phyloP scores from a whole-genome alignment of 2,888 invertebrate species.

The Myathropa florea region DNA sequence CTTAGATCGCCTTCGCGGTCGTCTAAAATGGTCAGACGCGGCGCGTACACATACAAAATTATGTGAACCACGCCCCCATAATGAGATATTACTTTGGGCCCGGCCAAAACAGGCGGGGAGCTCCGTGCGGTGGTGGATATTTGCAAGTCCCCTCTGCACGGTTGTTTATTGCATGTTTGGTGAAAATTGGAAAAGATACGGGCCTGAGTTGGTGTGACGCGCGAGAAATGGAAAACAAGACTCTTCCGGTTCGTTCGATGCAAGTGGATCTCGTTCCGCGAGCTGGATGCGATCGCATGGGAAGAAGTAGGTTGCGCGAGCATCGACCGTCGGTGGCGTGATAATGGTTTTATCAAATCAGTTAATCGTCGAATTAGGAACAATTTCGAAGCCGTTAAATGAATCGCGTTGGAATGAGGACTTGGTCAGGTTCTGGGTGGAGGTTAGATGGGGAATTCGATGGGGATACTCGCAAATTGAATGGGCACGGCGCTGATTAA shows the following conservation, averaged over 20 bases:
- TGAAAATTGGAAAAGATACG: slow-evolving; percentile 47
- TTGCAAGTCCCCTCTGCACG: slow-evolving; percentile 30
- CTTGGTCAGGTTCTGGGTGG: neutral
- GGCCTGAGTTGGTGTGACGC: neutral
- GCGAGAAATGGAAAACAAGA: slow-evolving; percentile 26
- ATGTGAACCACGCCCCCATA: slow-evolving; percentile 62
- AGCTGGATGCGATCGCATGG: slow-evolving; percentile 32
- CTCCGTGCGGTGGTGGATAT: slow-evolving; percentile 1
- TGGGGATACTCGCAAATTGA: neutral
- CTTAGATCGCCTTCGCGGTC: slow-evolving; percentile 58
- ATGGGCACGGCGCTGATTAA: neutral
- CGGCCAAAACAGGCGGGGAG: neutral
- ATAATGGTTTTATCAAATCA: slow-evolving; percentile 64
- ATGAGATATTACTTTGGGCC: slow-evolving; percentile 54
- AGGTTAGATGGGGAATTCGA: neutral
- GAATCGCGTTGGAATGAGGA: neutral
- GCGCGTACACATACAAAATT: slow-evolving; percentile 48
- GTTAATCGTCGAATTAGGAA: slow-evolving; percentile 56
- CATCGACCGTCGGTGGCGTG: slow-evolving; percentile 41
- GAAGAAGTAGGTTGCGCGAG: slow-evolving; percentile 30
- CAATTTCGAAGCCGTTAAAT: slow-evolving; percentile 55
- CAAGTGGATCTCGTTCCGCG: neutral
- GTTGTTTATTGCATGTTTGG: slow-evolving; percentile 65
- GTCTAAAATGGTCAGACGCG: slow-evolving; percentile 40
- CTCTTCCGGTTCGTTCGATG: slow-evolving; percentile 54